Evolutionary conservation across 2,113 vertebrate species (phyloP), one percentile per base, ranked within the genome.

Genomic region (Anser brachyrhynchus): DNA sequence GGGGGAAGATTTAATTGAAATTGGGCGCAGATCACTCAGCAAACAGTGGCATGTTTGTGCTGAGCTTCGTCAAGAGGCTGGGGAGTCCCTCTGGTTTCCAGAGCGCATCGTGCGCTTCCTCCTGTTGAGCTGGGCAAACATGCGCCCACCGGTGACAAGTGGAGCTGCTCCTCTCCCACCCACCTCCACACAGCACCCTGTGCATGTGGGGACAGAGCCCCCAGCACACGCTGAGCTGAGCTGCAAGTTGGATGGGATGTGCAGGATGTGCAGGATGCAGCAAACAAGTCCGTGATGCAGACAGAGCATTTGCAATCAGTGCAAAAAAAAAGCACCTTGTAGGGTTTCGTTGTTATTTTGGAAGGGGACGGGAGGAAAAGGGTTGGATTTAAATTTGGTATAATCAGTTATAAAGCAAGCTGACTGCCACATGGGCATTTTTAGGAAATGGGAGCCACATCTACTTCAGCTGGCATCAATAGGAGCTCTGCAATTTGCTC

Each of bases 21-120:
- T 5, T 1, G 3, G 64, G 72, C 41, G 80, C 9, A 2, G 29
- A 59, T 44, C 1, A 0, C 72, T 71, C 64, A 2, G 37, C 1
- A 43, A 67, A 6, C 59, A 81, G 84, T 0, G 0, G 19, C 26
- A 14, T 8, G 37, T 37, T 65, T 26, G 33, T 75, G 81, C 2
- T 29, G 75, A 66, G 92, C 66, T 93, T 80, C 90, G 73, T 58
- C 66, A 16, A 18, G 71, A 92, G 66, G 76, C 76, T 3, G 13
- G 8, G 55, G 3, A 43, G 41, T 17, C n/a, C 78, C 86, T 28
- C 4, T 2, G 73, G n/a, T 61, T 22, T 41, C 58, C 59, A 51
- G 76, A 61, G 35, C 6, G 3, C 2, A 8, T 2, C 9, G 54
- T 28, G 33, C 0, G 1, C 25, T 64, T 25, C 49, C 55, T 65